phyloP scores from a whole-genome alignment of 2,888 invertebrate species.

The Ferdinandea cuprea region DNA sequence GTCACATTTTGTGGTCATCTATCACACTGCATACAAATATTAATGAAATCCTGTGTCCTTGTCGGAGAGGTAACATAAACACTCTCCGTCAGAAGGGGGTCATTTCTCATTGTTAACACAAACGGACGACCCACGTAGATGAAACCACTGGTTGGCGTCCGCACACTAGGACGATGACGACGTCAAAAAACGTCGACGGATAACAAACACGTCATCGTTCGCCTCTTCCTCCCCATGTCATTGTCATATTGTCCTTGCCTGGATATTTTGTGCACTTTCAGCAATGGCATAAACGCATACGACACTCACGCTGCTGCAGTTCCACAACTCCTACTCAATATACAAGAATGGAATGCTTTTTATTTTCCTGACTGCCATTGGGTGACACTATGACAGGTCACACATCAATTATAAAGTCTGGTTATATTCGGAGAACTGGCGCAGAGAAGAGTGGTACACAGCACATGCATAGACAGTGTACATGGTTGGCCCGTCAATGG shows the following conservation, averaged over 20 bases:
- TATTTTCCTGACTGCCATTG: conserved; percentile 10
- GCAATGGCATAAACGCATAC: conserved; percentile 17
- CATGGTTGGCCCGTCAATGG: not conserved
- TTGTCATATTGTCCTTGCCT: conserved; percentile 12
- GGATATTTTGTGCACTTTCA: conserved; percentile 33
- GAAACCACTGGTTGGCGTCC: conserved; percentile 17
- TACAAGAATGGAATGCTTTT: not conserved
- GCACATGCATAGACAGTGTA: conserved; percentile 6
- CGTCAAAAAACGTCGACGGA: conserved; percentile 33
- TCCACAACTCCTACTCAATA: not conserved
- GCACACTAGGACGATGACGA: conserved; percentile 29
- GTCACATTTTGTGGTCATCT: conserved; percentile 59
- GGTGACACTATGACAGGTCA: conserved; percentile 39
- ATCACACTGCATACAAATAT: conserved; percentile 54
- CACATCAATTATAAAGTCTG: conserved; percentile 52
- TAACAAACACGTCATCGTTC: conserved; percentile 62
- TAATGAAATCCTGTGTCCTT: conserved; percentile 54
- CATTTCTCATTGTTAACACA: conserved; percentile 48
- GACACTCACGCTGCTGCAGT: not conserved
- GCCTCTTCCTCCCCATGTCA: conserved; percentile 3
- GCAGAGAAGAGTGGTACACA: conserved; percentile 9
- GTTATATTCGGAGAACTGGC: conserved; percentile 10
- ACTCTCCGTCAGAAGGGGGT: too few relatives aligned
- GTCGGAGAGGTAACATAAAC: conserved; percentile 24
- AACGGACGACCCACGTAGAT: conserved; percentile 4